Evolutionary conservation across 2,797 vertebrate genomes (phyloP).

Genomic region (Siniperca obscura): DNA sequence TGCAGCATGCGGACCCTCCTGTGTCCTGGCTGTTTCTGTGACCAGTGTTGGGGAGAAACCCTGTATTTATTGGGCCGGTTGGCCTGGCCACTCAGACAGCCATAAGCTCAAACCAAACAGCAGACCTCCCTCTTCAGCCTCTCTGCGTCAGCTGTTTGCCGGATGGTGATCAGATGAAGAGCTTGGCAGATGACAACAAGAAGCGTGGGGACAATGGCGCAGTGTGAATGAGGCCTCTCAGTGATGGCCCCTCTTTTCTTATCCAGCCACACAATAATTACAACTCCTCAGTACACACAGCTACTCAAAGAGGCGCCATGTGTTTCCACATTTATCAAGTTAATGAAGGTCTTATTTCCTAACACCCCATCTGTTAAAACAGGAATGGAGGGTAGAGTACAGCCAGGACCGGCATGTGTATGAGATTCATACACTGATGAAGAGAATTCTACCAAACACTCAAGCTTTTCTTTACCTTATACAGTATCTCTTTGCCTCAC

Average conservation of each 20-base stretch:
- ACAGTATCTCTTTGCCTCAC: background rate
- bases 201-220: conserved; percentile 75
- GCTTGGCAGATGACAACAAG: conserved; percentile 79
- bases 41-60: background rate
- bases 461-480: background rate
- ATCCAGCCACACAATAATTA: conserved; percentile 67
- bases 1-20: conserved; percentile 24
- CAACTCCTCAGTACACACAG: conserved; percentile 50
- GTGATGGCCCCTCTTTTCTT: conserved; percentile 63
- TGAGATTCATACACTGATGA: background rate
- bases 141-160: conserved; percentile 85
- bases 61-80: conserved; percentile 70
- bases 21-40: conserved; percentile 32
- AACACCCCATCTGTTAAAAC: conserved; percentile 65
- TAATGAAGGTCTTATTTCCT: conserved; percentile 59
- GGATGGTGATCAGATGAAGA: conserved; percentile 84
- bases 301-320: conserved; percentile 64
- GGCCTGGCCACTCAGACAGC: conserved; percentile 54
- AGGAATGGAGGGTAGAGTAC: background rate
- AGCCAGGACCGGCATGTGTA: background rate
- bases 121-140: conserved; percentile 75
- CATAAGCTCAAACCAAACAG: conserved; percentile 70
- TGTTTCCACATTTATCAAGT: conserved; percentile 72
- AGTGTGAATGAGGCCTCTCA: conserved; percentile 78
- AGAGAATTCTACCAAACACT: background rate